Conservation (phyloP, 2,797 vertebrate species). For the Acipenser ruthenus region DNA sequence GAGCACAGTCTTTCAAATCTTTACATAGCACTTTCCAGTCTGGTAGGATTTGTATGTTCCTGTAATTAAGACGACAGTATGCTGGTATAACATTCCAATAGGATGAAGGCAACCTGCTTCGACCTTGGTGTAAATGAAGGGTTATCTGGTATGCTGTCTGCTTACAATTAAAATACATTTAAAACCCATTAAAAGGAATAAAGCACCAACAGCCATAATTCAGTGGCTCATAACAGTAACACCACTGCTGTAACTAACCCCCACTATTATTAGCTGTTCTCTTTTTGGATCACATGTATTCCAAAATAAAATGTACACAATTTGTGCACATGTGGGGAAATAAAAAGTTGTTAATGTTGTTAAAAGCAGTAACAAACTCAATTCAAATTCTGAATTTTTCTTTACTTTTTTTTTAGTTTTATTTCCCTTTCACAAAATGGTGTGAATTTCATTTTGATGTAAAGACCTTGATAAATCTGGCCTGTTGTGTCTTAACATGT, state of each 20-base stretch:
- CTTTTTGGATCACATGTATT: constrained; percentile 21
- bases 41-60: constrained; percentile 9
- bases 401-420: no score
- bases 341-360: no score
- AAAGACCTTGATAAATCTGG: no score
- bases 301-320: no score
- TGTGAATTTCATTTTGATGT: no score
- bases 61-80: constrained; percentile 6
- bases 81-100: constrained; percentile 33
- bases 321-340: no score
- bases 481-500: constrained; percentile 17
- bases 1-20: not conserved
- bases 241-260: constrained; percentile 17
- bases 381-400: no score
- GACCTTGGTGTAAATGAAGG: constrained; percentile 18
- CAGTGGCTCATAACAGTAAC: constrained; percentile 12
- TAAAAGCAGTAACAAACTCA: no score
- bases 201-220: constrained; percentile 12
- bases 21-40: not conserved
- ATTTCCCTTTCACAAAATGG: no score
- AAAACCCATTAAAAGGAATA: constrained; percentile 26
- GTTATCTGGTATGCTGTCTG: constrained; percentile 22
- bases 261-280: constrained; percentile 25
- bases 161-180: constrained; percentile 17
- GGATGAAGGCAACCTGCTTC: constrained; percentile 20